phyloP scores from a whole-genome alignment of 2,888 invertebrate species.

The Fragum fragum region DNA sequence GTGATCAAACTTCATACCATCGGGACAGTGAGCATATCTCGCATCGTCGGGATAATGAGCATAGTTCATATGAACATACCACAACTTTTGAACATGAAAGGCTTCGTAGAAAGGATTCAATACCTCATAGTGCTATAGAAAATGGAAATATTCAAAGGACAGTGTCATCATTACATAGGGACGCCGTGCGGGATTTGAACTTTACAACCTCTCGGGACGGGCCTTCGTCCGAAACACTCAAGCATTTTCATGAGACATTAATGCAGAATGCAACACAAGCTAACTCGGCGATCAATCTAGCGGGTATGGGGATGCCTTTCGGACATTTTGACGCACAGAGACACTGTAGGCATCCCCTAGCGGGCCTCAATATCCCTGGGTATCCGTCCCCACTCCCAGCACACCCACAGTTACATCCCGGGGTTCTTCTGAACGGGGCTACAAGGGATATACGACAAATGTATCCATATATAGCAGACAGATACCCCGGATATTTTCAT shows the following conservation, averaged over 20 bases:
- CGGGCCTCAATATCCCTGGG: slow-evolving; percentile 62
- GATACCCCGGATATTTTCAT: slow-evolving; percentile 70
- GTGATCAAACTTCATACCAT: background rate
- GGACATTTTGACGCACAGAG: slow-evolving; percentile 57
- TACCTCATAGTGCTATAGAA: slow-evolving; percentile 25
- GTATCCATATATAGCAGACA: slow-evolving; percentile 70
- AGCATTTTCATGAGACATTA: slow-evolving; percentile 72
- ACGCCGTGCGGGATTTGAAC: slow-evolving; percentile 55
- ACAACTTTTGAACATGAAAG: slow-evolving; percentile 24
- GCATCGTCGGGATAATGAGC: slow-evolving; percentile 10
- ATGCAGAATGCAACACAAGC: slow-evolving; percentile 59
- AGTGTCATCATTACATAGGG: slow-evolving; percentile 48
- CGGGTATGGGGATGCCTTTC: slow-evolving; percentile 33
- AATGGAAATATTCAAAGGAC: slow-evolving; percentile 26
- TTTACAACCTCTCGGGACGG: slow-evolving; percentile 51
- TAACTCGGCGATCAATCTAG: slow-evolving; percentile 13
- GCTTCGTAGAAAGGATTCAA: slow-evolving; percentile 17
- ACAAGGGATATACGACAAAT: slow-evolving; percentile 66
- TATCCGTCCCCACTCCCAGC: slow-evolving; percentile 62
- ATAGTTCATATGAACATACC: background rate
- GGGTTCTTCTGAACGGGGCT: slow-evolving; percentile 64
- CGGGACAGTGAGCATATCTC: slow-evolving; percentile 5
- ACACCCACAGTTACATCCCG: slow-evolving; percentile 67
- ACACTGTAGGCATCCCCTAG: slow-evolving; percentile 70
- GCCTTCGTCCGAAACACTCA: slow-evolving; percentile 62